These are phyloP conservation scores for Arctopsyche grandis DNA, from an alignment of 1,140 invertebrate genomes.

Conservation along the genomic window DNA sequence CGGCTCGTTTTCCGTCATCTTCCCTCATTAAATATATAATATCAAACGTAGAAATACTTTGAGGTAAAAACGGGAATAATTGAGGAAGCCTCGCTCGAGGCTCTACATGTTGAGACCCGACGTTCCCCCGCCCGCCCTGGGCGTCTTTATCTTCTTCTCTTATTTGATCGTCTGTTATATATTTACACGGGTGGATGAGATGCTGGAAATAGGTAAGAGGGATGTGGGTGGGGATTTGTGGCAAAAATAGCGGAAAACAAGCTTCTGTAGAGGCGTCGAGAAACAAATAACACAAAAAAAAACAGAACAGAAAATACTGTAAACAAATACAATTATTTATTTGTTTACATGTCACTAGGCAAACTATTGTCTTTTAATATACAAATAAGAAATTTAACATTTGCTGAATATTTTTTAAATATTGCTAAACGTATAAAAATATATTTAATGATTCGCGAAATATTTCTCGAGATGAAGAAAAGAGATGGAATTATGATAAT, in stretches of 20 bases:
- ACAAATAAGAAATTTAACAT: too few relatives aligned
- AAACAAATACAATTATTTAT: neutral
- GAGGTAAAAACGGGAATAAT: slow-evolving; percentile 21
- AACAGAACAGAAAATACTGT: neutral
- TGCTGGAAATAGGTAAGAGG: neutral
- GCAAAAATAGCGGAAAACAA: slow-evolving; percentile 40
- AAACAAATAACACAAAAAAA: slow-evolving; percentile 33
- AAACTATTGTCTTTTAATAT: too few relatives aligned
- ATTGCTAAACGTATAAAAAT: too few relatives aligned
- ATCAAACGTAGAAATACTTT: slow-evolving; percentile 14
- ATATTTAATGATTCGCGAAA: too few relatives aligned
- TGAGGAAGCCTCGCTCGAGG: slow-evolving; percentile 15
- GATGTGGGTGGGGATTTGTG: slow-evolving; percentile 18
- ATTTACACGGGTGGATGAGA: slow-evolving; percentile 31
- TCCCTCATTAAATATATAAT: slow-evolving; percentile 26
- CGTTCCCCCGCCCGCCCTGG: neutral
- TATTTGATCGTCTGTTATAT: slow-evolving; percentile 54
- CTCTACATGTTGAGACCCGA: neutral
- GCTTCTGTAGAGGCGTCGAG: slow-evolving; percentile 41
- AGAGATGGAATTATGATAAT: too few relatives aligned
- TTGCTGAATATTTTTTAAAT: too few relatives aligned
- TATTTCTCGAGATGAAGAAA: too few relatives aligned
- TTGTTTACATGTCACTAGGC: too few relatives aligned
- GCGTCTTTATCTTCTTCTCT: slow-evolving; percentile 51
- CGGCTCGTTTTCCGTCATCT: neutral